A percentile compares a stretch with the other conserved stretches of the same genome.
These are phyloP conservation scores for Acanthosepion pharaonis DNA, from an alignment of 2,888 invertebrate species.

Conservation along the genomic window DNA sequence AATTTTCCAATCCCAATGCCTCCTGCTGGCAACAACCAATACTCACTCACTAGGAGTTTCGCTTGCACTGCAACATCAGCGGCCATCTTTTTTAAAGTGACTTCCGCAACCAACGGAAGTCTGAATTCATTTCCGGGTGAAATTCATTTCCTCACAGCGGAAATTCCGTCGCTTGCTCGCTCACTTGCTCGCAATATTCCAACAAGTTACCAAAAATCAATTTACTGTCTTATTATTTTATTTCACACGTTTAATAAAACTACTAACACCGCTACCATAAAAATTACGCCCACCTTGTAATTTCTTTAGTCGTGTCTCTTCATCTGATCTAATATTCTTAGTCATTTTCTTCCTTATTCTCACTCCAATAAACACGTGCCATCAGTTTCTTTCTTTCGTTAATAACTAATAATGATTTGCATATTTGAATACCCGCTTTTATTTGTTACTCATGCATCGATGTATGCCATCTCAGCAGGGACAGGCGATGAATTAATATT, in stretches of 20 bases:
- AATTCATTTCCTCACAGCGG: conserved; percentile 22
- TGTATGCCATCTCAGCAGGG: neutral
- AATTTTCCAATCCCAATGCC: neutral
- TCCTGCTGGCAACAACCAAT: neutral
- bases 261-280: neutral
- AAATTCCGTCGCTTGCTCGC: conserved; percentile 1
- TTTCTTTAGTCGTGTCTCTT: neutral
- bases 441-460: neutral
- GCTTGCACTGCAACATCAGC: neutral
- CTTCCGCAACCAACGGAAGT: neutral
- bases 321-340: neutral
- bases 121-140: conserved; percentile 33
- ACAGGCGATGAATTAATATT: neutral
- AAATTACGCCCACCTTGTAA: neutral
- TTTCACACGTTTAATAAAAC: neutral
- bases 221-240: conserved; percentile 8
- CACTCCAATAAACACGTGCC: neutral
- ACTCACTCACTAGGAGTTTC: neutral
- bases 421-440: neutral
- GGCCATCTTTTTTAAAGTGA: conserved; percentile 33
- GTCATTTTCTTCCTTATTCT: conserved; percentile 6
- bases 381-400: neutral
- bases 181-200: neutral
- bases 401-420: conserved; percentile 1
- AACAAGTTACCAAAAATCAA: conserved; percentile 2